Evolutionary conservation across 2,888 invertebrate species (phyloP), one percentile per base, ranked within the genome.

Genomic region (Camptogramma bilineatum): DNA sequence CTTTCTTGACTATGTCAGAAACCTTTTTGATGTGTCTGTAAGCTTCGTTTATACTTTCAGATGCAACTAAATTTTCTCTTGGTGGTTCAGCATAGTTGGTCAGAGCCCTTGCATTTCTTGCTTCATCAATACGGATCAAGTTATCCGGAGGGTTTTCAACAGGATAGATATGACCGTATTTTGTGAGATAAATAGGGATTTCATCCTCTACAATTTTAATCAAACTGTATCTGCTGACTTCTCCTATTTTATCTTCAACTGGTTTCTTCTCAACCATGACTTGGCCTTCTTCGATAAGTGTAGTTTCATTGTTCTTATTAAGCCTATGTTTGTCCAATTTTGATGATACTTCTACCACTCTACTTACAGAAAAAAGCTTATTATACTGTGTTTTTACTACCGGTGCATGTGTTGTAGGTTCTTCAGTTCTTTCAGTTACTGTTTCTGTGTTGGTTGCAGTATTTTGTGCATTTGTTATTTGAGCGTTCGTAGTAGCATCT

Each of bases 291-390:
- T 94, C 94, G 52, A 94, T 91, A 9, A 90, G 82, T 19, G 94
- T 90, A 0, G 93, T 93, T 79, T 91, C 84, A 69, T 93, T 94
- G 62, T 94, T 94, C 69, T 94, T 94, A 67, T 94, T 94, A 8
- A 94, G 75, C 18, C 94, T 94, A 54, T 94, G 89, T 78, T 94
- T 95, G 34, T 94, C 94, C 77, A 94, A 92, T 81, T 95, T 95
- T 0, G 95, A 95, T 42, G 95, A 94, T 0, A 96, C 94, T 87
- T 96, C 95, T 2, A 95, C 95, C 31, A 95, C 94, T 79, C 96
- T 91, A 81, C 95, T 96, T 0, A 96, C 94, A 73, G 96, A 95
- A 67, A 96, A 95, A 17, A 96, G 78, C 83, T 95, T 95, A 73
- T 95, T 94, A 31, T 93, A 87, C 74, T 93, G 92, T 19, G 93